Conservation (phyloP, 2,888 invertebrate genomes). For the Tuta absoluta region DNA sequence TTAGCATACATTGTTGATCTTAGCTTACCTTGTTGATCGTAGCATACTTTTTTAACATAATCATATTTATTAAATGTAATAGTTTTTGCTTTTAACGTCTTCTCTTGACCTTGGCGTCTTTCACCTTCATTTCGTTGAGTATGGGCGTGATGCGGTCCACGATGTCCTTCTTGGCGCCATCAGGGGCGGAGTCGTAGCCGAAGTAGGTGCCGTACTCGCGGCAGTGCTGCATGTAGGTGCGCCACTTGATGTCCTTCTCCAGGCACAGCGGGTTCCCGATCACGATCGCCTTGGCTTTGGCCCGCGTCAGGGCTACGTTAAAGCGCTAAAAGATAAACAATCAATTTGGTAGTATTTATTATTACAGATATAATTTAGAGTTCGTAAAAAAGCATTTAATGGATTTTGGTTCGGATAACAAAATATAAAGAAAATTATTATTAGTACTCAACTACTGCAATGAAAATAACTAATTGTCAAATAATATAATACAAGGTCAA, state of each 20-base stretch:
- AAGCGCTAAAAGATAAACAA: constrained; percentile 81
- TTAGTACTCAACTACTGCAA: too few species aligned
- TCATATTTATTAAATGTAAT: too few species aligned
- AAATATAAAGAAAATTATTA: too few species aligned
- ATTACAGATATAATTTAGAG: background rate
- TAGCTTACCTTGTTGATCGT: background rate
- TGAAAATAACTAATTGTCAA: too few species aligned
- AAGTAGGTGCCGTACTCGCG: constrained; percentile 52
- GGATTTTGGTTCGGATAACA: too few species aligned
- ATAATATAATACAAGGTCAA: too few species aligned
- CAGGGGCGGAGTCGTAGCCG: constrained; percentile 56
- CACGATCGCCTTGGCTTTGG: constrained; percentile 84
- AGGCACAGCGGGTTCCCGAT: constrained; percentile 76
- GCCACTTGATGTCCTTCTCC: constrained; percentile 60
- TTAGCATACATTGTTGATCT: background rate
- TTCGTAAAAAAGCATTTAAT: constrained; percentile 63
- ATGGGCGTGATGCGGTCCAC: constrained; percentile 44
- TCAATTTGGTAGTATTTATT: too few species aligned
- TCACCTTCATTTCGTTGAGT: constrained; percentile 40
- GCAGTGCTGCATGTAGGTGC: constrained; percentile 63
- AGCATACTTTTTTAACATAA: too few species aligned
- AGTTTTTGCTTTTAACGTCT: background rate
- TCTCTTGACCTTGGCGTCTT: background rate
- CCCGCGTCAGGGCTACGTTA: constrained; percentile 87
- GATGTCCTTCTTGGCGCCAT: constrained; percentile 23